Percentiles rank a stretch among this genome's conserved stretches.
phyloP scores from a whole-genome alignment of 1,140 invertebrate species.

The Drosophila teissieri region DNA sequence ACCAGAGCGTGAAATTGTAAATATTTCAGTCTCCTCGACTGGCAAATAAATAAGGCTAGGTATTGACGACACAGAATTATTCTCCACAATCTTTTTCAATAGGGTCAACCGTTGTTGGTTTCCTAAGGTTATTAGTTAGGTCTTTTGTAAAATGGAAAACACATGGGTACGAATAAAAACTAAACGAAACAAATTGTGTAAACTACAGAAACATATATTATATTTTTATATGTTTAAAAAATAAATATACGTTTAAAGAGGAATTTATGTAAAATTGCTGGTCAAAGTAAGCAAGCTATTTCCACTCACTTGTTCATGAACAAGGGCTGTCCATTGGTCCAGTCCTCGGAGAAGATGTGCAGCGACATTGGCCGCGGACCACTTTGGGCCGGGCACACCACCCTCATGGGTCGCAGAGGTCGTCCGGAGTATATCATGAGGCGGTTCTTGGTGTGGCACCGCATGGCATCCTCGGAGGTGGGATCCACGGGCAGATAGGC shows the following conservation, averaged over 20 bases:
- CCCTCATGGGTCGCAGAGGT: constrained; percentile 88
- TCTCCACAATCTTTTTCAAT: background rate
- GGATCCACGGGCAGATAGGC: constrained; percentile 86
- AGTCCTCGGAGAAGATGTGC: constrained; percentile 91
- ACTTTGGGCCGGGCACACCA: constrained; percentile 90
- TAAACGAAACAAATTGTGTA: too few relatives aligned
- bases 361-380: constrained; percentile 88
- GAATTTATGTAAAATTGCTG: too few relatives aligned
- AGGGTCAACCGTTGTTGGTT: background rate
- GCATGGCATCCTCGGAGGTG: constrained; percentile 86
- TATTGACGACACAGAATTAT: background rate
- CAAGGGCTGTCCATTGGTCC: constrained; percentile 85
- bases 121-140: background rate
- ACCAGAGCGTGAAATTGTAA: constrained; percentile 12
- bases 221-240: too few relatives aligned
- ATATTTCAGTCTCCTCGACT: background rate
- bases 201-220: too few relatives aligned
- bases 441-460: constrained; percentile 87
- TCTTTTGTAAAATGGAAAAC: too few relatives aligned
- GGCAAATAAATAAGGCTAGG: background rate
- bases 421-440: constrained; percentile 88
- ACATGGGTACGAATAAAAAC: too few relatives aligned
- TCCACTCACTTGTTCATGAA: constrained; percentile 83
- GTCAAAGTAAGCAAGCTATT: background rate
- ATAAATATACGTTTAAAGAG: too few relatives aligned